A percentile compares a stretch with the other conserved stretches of the same genome.
These are phyloP conservation scores for Geotrypetes seraphini DNA, from an alignment of 2,797 vertebrate genomes.

Conservation along the genomic window DNA sequence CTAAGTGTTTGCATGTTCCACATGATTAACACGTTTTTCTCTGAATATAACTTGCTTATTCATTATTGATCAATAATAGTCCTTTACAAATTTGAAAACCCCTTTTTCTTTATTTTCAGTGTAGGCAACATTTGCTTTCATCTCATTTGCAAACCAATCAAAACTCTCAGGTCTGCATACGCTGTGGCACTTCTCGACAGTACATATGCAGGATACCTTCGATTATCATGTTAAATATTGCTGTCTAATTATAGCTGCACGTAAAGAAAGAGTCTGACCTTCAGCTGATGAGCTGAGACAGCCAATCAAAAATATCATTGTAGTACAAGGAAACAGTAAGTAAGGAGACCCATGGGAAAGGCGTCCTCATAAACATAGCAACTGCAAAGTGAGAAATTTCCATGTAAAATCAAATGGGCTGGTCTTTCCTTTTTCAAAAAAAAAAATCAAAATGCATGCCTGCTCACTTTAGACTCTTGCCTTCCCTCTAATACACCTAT, in stretches of 20 bases:
- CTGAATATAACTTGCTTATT: too few relatives aligned
- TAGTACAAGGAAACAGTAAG: constrained; percentile 65
- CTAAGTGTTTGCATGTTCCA: too few relatives aligned
- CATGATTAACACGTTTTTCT: too few relatives aligned
- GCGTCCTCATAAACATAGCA: constrained; percentile 64
- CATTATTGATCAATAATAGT: too few relatives aligned
- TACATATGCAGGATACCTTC: too few relatives aligned
- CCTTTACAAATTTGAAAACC: too few relatives aligned
- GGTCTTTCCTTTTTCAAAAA: constrained; percentile 7
- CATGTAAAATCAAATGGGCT: constrained; percentile 54
- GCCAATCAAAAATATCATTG: constrained; percentile 81
- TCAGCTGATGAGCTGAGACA: constrained; percentile 77
- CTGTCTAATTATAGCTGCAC: constrained; percentile 71
- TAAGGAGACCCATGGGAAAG: constrained; percentile 73
- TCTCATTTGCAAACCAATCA: too few relatives aligned
- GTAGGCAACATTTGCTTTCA: too few relatives aligned
- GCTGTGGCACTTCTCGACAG: too few relatives aligned
- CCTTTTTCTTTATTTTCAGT: too few relatives aligned
- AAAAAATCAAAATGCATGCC: constrained; percentile 18
- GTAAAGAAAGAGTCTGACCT: constrained; percentile 85
- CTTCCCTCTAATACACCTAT: too few relatives aligned
- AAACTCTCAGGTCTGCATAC: too few relatives aligned
- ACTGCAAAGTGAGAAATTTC: constrained; percentile 53
- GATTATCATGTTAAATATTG: constrained; percentile 21
- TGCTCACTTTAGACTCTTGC: constrained; percentile 45